Evolutionary conservation across 2,113 vertebrate species (phyloP).

Genomic region (Rhizomys pruinosus): DNA sequence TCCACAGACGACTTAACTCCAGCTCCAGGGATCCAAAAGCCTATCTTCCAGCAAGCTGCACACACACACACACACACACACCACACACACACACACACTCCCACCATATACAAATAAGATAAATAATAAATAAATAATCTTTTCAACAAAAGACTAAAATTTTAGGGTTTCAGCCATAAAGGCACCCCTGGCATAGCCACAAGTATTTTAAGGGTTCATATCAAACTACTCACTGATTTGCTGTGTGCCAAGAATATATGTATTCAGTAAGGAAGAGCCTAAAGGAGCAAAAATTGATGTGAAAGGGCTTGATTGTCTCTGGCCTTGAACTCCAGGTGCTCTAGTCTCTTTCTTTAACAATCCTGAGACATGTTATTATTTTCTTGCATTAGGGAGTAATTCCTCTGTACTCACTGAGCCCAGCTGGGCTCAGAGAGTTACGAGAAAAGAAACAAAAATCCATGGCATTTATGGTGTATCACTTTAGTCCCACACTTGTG

Average conservation of each 20-base stretch:
- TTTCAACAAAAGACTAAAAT: neutral
- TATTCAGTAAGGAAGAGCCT: neutral
- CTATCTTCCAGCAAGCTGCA: no score
- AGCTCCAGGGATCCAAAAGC: no score
- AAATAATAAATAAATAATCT: no score
- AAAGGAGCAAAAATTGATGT: neutral
- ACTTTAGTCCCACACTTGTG: no score
- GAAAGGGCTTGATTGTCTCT: neutral
- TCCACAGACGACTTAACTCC: no score
- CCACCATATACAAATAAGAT: no score
- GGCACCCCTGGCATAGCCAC: no score
- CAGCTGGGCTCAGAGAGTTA: no score
- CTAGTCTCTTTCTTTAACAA: neutral
- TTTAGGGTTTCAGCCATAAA: neutral
- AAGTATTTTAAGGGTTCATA: no score
- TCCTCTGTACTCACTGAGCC: neutral
- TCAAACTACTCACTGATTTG: neutral
- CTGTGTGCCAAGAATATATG: neutral
- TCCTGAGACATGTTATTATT: neutral
- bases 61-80: no score
- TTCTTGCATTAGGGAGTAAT: neutral
- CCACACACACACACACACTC: no score
- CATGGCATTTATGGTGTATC: no score
- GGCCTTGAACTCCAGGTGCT: neutral
- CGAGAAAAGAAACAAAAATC: neutral